A percentile compares a stretch with the other conserved stretches of the same genome.
These are phyloP conservation scores for Thamnaconus septentrionalis DNA, from an alignment of 2,113 vertebrate species.

Conservation along the genomic window DNA sequence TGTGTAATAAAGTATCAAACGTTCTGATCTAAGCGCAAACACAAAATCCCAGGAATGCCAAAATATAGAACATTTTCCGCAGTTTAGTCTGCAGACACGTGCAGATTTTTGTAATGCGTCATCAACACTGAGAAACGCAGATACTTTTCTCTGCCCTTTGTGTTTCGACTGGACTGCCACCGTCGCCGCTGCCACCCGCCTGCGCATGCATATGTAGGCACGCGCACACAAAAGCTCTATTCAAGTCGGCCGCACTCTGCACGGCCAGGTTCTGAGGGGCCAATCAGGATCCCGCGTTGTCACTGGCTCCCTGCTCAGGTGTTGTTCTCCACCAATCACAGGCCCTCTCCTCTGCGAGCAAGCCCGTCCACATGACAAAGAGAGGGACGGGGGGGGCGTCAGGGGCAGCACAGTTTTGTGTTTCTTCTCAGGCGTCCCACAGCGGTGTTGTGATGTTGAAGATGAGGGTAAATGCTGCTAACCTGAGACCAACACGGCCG, in stretches of 20 bases:
- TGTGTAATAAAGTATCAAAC: no score
- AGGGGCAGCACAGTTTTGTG: not conserved
- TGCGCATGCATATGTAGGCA: constrained; percentile 11
- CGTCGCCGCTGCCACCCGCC: not conserved
- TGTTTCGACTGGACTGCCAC: not conserved
- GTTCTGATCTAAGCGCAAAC: no score
- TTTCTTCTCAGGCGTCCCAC: not conserved
- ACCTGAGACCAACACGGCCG: no score
- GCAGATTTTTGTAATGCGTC: no score
- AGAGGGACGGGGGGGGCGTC: not conserved
- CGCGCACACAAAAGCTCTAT: constrained; percentile 54
- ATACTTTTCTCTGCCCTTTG: no score
- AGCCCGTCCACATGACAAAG: constrained; percentile 9
- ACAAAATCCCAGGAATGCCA: no score
- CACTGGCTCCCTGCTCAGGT: constrained; percentile 52
- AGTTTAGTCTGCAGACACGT: no score
- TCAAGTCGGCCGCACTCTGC: constrained; percentile 32
- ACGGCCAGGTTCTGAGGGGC: constrained; percentile 39
- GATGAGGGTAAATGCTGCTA: no score
- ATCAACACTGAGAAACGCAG: no score
- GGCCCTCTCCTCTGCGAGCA: not conserved
- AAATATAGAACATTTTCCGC: no score
- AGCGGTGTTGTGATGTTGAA: not conserved
- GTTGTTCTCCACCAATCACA: constrained; percentile 56
- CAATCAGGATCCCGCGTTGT: constrained; percentile 44